Conservation (phyloP, 1,140 invertebrate species). For the Megalopta genalis region DNA sequence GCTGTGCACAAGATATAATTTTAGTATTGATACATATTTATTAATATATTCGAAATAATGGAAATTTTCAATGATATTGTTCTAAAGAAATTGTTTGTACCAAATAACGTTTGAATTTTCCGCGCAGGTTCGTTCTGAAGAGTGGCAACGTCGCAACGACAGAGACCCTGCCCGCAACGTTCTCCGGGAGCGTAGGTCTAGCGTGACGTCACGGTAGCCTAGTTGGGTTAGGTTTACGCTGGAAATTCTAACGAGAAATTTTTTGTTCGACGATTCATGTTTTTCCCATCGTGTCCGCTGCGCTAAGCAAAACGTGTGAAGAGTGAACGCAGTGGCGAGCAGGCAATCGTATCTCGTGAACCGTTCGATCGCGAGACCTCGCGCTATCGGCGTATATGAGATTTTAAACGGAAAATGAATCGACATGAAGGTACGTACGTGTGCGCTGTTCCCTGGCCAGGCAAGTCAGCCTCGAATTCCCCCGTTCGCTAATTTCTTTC, state of each 20-base stretch:
- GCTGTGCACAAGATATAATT: no score
- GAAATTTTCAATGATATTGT: not conserved
- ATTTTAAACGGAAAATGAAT: slow-evolving; percentile 86
- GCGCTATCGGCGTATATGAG: slow-evolving; percentile 81
- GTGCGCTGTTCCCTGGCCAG: slow-evolving; percentile 60
- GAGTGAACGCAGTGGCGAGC: slow-evolving; percentile 43
- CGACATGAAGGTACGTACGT: slow-evolving; percentile 88
- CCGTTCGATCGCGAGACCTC: slow-evolving; percentile 75
- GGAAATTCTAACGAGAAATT: slow-evolving; percentile 84
- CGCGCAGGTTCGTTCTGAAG: not conserved
- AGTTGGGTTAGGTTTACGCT: slow-evolving; percentile 87
- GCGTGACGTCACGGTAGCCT: slow-evolving; percentile 86
- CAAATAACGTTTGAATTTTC: slow-evolving; percentile 38
- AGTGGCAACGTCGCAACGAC: slow-evolving; percentile 43
- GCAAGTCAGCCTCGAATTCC: slow-evolving; percentile 49
- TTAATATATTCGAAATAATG: no score
- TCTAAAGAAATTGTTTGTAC: not conserved
- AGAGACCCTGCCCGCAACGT: slow-evolving; percentile 47
- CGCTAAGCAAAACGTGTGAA: slow-evolving; percentile 48
- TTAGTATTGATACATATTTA: no score
- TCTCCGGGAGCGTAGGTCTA: slow-evolving; percentile 69
- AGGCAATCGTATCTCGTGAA: slow-evolving; percentile 74
- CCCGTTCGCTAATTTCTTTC: slow-evolving; percentile 19
- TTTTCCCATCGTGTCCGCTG: slow-evolving; percentile 78
- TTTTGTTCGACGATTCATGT: slow-evolving; percentile 84